Percentiles rank a stretch among this genome's conserved stretches.
phyloP scores from a whole-genome alignment of 2,797 vertebrate species.

The Hemitrygon akajei region DNA sequence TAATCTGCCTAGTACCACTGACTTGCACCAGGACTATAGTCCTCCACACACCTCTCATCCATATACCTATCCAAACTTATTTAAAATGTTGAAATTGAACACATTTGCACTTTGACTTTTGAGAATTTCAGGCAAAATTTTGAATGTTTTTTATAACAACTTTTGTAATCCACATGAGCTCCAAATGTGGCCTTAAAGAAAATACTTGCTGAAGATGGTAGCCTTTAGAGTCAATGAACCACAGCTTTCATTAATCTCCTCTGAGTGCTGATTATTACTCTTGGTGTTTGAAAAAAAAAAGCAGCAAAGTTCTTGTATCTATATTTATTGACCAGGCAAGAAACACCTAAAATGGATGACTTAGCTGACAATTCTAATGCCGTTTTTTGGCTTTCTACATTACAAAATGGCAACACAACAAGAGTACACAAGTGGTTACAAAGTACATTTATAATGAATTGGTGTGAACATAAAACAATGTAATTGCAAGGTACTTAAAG shows the following conservation, averaged over 20 bases:
- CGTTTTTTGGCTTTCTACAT: background rate
- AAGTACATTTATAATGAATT: background rate
- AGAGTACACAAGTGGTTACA: background rate
- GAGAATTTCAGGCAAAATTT: background rate
- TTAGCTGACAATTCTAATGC: background rate
- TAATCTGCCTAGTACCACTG: too few relatives aligned
- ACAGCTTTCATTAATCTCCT: background rate
- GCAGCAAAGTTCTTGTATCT: background rate
- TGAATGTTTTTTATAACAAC: background rate
- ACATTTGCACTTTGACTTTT: too few relatives aligned
- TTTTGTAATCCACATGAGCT: background rate
- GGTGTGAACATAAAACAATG: too few relatives aligned
- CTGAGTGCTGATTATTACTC: background rate
- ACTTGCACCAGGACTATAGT: too few relatives aligned
- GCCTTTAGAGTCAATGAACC: background rate
- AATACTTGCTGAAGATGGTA: background rate
- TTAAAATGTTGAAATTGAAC: too few relatives aligned
- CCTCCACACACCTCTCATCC: too few relatives aligned
- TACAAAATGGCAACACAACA: background rate
- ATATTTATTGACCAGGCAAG: background rate
- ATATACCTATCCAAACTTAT: too few relatives aligned
- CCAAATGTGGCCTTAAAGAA: background rate
- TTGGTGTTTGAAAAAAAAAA: background rate
- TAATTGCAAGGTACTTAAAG: too few relatives aligned
- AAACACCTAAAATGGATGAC: background rate